Evolutionary conservation across 2,113 vertebrate species (phyloP), one percentile per base, ranked within the genome.

Genomic region (Cyphomyrus discorhynchus): DNA sequence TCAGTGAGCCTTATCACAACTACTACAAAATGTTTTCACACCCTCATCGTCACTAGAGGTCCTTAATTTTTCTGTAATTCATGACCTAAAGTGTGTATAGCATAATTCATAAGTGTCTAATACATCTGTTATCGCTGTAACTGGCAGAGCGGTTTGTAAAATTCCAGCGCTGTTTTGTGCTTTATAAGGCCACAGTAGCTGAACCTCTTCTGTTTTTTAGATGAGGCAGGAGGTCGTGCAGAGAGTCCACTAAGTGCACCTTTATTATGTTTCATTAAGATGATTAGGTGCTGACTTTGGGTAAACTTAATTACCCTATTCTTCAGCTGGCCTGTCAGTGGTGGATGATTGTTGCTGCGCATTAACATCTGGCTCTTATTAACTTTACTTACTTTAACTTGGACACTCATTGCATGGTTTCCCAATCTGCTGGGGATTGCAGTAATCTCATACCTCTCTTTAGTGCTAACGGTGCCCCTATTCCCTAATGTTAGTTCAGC

Each of bases 351-450:
- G 27, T 66, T 46, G 66, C 58, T 13, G 42, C 17, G n/a, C 62
- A 31, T 70, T 49, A 74, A 74, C 46, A 74, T 88, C 88, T 49
- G 62, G 58, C n/a, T 88, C 88, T 74, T 74, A 74, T 88, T 88
- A 88, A 88, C 88, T 88, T 74, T 45, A 42, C 88, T 77, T 49
- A 49, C 88, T 49, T 88, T 45, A 27, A 70, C 46, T 47, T 31
- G 46, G 45, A 77, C 88, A 74, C 88, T 88, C 62, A 35, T 49
- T 88, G 74, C 74, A 42, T 45, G 50, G 70, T 31, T n/a, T 24
- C n/a, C 82, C 82, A 10, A 15, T 66, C 62, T n/a, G 24, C 66
- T 49, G 70, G 88, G 70, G 70, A 80, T 77, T 39, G 27, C 42
- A 47, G 45, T 45, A 47, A 49, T 31, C 88, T 70, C 70, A n/a